Evolutionary conservation across 2,888 invertebrate species (phyloP).

Genomic region (Nomada ferruginata): DNA sequence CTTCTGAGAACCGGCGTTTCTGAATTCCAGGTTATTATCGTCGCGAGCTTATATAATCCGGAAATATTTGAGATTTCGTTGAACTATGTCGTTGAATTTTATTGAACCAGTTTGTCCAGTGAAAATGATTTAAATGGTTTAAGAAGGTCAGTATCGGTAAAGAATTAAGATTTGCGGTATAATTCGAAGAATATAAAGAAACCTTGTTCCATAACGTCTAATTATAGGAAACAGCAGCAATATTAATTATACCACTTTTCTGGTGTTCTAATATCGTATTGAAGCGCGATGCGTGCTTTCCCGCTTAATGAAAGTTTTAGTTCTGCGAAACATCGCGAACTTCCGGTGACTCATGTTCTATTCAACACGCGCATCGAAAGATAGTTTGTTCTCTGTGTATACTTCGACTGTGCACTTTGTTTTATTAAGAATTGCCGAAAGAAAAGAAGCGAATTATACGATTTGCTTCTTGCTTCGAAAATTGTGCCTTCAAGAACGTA

Average conservation of each 20-base stretch:
- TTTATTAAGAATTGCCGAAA: neutral
- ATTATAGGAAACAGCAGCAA: neutral
- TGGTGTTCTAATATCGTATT: neutral
- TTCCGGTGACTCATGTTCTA: conserved; percentile 4
- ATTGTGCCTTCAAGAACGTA: neutral
- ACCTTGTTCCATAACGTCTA: neutral
- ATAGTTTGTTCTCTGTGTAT: conserved; percentile 2
- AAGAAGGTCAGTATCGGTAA: neutral
- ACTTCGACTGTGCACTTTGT: neutral
- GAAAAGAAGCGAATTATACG: neutral
- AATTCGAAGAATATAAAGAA: neutral
- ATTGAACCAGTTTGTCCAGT: neutral
- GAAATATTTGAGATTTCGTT: neutral
- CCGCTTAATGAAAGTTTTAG: conserved; percentile 6
- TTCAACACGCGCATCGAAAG: conserved; percentile 15
- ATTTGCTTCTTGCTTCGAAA: too few species aligned
- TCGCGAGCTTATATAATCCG: conserved; percentile 24
- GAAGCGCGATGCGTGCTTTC: neutral
- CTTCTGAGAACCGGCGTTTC: conserved; percentile 42
- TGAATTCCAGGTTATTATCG: conserved; percentile 39
- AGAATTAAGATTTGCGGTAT: neutral
- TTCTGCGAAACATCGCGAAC: conserved; percentile 9
- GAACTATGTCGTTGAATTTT: too few species aligned
- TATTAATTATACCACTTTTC: conserved; percentile 2
- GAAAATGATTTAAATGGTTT: neutral